These are phyloP conservation scores for Tyrannus savana DNA, from an alignment of 2,113 vertebrate genomes.

Conservation along the genomic window DNA sequence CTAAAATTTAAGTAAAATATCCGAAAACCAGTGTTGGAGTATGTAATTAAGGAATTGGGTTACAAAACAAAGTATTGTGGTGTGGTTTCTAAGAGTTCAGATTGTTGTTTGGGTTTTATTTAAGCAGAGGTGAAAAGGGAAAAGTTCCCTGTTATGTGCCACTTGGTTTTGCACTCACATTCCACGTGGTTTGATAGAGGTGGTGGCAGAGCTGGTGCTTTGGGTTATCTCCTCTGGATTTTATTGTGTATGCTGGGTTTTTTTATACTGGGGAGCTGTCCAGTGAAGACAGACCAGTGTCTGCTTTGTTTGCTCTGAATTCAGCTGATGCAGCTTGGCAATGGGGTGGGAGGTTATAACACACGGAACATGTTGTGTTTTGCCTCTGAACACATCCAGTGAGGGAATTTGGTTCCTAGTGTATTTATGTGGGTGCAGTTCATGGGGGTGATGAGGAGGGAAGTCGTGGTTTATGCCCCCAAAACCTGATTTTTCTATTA, in stretches of 20 bases:
- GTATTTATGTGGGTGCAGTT: neutral
- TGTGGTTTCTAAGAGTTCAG: neutral
- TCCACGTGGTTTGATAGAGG: rapidly evolving
- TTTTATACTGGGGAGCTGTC: neutral
- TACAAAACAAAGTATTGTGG: neutral
- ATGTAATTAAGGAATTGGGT: neutral
- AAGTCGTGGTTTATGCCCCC: neutral
- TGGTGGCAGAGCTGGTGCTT: neutral
- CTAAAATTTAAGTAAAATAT: neutral
- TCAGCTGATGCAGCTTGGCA: neutral
- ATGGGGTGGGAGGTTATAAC: neutral
- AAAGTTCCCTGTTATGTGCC: neutral
- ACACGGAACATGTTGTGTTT: rapidly evolving
- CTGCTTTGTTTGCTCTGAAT: neutral
- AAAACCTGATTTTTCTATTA: neutral
- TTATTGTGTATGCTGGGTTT: rapidly evolving
- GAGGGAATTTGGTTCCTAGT: neutral
- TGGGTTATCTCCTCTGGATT: neutral
- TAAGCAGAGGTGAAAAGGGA: neutral
- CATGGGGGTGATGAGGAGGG: neutral
- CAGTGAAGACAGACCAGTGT: neutral
- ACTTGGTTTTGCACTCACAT: rapidly evolving
- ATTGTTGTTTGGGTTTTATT: neutral
- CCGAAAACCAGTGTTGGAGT: neutral
- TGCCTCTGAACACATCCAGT: neutral